Base-by-base conservation (phyloP, 2,797 vertebrate genomes). In the Smutsia temminckii region DNA sequence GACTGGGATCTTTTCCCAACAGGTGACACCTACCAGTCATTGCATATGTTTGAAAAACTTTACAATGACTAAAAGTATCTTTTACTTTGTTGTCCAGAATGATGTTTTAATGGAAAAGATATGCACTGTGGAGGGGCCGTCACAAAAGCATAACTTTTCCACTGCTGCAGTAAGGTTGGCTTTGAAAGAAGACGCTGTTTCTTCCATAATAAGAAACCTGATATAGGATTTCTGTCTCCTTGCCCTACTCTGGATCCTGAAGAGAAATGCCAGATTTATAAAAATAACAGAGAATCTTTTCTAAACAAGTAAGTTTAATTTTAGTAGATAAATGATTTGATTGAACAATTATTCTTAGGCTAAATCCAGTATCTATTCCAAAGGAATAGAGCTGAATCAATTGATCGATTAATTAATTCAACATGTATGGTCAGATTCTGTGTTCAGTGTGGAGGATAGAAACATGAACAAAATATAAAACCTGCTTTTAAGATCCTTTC, bases 221-320 rank as follows among this genome's bases (percentile, higher is more conserved):
- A 85, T 68, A 79, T 51, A 69, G 95, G 80, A 69, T 93, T 97
- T 91, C 16, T 96, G 17, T 77, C 97, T 74, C 97, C 97, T 91
- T 96, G 97, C 5, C 90, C 96, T 85, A 93, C 40, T 80, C 83
- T 95, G 57, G 89, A 97, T 25, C 95, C 95, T 29, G 96, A 98
- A 94, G 97, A 95, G 63, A 96, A 96, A 96, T 98, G 98, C 74
- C 97, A 79, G 94, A 95, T 95, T 71, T 95, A 96, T 63, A 96
- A 97, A 23, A 95, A 96, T 85, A 79, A 96, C 34, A 97, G 37
- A 14, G 93, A 89, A 10, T 51, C 91, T 11, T 59, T 97, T 68
- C 34, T 93, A 55, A 97, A 69, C 61, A 25, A 97, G 97, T 98
- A 96, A 97, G 97, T 98, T 95, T 90, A 57, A 91, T 51, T 71